These are phyloP conservation scores for Mongoloraphidia duomilia DNA, from an alignment of 2,888 invertebrate species.

Conservation along the genomic window DNA sequence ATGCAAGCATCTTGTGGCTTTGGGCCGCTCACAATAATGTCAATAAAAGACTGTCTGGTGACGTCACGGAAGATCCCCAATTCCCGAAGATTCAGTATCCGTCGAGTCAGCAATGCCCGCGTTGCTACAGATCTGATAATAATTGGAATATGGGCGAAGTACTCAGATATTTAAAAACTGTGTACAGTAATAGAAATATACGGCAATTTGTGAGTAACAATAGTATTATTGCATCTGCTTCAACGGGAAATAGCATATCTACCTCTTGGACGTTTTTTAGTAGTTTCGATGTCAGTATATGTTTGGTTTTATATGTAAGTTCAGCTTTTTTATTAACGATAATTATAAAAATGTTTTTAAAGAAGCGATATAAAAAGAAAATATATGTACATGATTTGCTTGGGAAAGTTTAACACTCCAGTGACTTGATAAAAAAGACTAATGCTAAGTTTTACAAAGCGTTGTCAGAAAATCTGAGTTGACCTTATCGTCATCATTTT, in stretches of 20 bases:
- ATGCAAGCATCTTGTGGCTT: constrained; percentile 77
- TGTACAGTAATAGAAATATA: constrained; percentile 34
- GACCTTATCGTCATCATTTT: too few relatives aligned
- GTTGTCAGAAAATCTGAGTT: too few relatives aligned
- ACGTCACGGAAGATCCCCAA: constrained; percentile 77
- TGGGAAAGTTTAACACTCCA: constrained; percentile 47
- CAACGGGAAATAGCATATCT: constrained; percentile 13
- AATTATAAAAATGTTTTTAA: constrained; percentile 61
- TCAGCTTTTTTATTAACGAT: constrained; percentile 60
- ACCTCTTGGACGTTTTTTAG: constrained; percentile 13
- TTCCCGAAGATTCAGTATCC: constrained; percentile 89
- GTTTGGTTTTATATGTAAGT: constrained; percentile 58
- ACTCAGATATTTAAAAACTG: constrained; percentile 41
- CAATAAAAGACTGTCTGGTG: constrained; percentile 74
- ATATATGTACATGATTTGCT: constrained; percentile 52
- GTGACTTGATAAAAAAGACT: too few relatives aligned
- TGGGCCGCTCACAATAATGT: constrained; percentile 92
- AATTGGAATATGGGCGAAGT: constrained; percentile 41
- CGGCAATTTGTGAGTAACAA: neutral
- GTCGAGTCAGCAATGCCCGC: constrained; percentile 44
- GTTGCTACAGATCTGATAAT: constrained; percentile 43
- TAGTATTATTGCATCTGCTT: too few relatives aligned
- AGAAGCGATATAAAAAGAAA: constrained; percentile 59
- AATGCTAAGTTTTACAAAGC: too few relatives aligned
- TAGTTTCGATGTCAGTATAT: constrained; percentile 52